phyloP scores from a whole-genome alignment of 1,140 invertebrate species.

The Geopemphigus sp. region DNA sequence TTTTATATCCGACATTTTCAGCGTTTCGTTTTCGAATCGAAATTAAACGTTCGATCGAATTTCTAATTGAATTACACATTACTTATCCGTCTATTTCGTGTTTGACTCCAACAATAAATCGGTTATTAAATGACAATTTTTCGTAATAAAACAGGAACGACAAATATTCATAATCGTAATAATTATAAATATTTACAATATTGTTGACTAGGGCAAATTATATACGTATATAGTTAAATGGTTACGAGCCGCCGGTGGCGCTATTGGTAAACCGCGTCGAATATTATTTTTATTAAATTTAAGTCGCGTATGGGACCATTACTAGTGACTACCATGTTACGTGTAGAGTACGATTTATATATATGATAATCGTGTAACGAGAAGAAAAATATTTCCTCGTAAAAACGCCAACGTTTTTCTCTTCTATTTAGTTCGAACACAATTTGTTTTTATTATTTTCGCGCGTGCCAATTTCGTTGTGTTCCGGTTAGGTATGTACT shows the following conservation, averaged over 20 bases:
- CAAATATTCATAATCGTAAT: neutral
- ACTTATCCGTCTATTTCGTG: neutral
- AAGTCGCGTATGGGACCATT: neutral
- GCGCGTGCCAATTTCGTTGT: neutral
- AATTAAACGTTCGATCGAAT: neutral
- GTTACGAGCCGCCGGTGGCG: neutral
- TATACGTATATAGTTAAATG: neutral
- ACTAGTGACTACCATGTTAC: neutral
- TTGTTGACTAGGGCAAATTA: neutral
- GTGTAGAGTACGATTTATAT: neutral
- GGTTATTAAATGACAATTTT: neutral
- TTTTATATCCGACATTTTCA: too few relatives aligned
- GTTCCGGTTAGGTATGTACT: neutral
- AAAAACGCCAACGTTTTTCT: conserved; percentile 3
- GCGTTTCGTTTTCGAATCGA: too few relatives aligned
- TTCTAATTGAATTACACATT: neutral
- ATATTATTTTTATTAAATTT: neutral
- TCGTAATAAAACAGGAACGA: neutral
- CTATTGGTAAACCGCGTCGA: neutral
- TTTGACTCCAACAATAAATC: neutral
- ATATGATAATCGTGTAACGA: neutral
- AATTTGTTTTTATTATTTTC: neutral
- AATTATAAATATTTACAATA: neutral
- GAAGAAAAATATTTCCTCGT: neutral
- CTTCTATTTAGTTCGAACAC: neutral